A percentile compares a stretch with the other conserved stretches of the same genome.
These are phyloP conservation scores for Notarius quadriscutis DNA, from an alignment of 2,113 vertebrate genomes.

Conservation along the genomic window DNA sequence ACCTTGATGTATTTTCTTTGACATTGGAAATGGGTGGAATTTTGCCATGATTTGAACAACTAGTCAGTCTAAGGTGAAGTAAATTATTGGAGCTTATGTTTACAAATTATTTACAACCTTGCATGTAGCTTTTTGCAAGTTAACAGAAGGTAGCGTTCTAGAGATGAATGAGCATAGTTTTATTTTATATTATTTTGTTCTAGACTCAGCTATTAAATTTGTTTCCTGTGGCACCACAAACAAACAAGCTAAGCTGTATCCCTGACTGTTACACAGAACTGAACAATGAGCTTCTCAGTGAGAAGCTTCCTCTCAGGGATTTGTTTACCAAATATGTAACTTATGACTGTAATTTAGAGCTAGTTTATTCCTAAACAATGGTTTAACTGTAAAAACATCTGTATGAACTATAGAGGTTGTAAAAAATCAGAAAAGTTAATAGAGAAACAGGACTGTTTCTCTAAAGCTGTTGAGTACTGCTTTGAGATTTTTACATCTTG, in stretches of 20 bases:
- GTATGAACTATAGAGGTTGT: not conserved
- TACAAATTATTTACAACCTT: constrained; percentile 6
- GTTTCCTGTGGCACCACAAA: constrained; percentile 61
- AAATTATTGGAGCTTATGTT: constrained; percentile 1
- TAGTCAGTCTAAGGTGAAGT: not conserved
- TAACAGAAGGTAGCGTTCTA: not conserved
- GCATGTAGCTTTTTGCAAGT: not conserved
- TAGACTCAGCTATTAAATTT: constrained; percentile 63
- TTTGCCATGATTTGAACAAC: not conserved
- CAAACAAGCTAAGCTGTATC: constrained; percentile 71
- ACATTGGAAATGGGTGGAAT: no score
- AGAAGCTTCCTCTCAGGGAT: constrained; percentile 88
- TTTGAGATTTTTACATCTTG: not conserved
- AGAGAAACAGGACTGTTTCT: not conserved
- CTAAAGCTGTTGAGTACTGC: not conserved
- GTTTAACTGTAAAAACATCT: not conserved
- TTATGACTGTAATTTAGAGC: constrained; percentile 52
- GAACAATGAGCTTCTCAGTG: constrained; percentile 80
- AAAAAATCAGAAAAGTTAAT: not conserved
- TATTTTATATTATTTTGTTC: not conserved
- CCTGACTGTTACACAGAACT: constrained; percentile 58
- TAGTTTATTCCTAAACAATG: not conserved
- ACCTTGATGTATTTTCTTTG: not conserved
- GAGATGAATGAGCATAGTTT: not conserved
- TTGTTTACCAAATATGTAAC: constrained; percentile 73